phyloP scores from a whole-genome alignment of 2,113 vertebrate species.

The Sitta europaea region DNA sequence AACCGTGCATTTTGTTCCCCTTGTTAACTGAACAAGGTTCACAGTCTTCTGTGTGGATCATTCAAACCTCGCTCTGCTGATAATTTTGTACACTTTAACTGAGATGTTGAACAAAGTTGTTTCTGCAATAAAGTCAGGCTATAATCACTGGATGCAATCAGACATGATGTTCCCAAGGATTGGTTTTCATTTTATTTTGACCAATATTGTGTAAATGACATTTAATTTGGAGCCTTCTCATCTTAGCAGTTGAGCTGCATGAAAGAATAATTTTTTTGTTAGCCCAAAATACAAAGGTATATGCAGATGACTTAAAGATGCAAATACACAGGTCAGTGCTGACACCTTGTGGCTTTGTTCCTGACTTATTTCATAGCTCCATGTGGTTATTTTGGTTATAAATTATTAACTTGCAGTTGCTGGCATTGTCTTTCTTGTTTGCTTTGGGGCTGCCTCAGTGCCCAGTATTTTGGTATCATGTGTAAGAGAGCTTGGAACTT shows the following conservation, averaged over 20 bases:
- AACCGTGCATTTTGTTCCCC: not conserved
- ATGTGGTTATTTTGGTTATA: not conserved
- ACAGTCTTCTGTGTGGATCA: not conserved
- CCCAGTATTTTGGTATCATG: not conserved
- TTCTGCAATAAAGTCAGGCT: not conserved
- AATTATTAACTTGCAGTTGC: not conserved
- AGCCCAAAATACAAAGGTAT: not conserved
- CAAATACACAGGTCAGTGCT: not conserved
- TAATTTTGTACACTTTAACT: not conserved
- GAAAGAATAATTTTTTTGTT: not conserved
- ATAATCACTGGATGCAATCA: not conserved
- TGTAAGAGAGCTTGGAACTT: not conserved
- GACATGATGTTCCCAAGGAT: not conserved
- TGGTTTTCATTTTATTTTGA: not conserved
- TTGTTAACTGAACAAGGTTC: not conserved
- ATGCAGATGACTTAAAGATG: not conserved
- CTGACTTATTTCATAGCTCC: not conserved
- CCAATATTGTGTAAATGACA: not conserved
- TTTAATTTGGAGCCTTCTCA: not conserved
- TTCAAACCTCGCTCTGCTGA: not conserved
- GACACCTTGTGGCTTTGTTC: conserved; percentile 21
- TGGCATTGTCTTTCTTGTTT: not conserved
- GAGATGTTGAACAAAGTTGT: not conserved
- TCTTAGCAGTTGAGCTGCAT: not conserved
- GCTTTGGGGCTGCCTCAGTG: not conserved